phyloP scores from a whole-genome alignment of 2,113 vertebrate species.

The Hiodon tergisus region DNA sequence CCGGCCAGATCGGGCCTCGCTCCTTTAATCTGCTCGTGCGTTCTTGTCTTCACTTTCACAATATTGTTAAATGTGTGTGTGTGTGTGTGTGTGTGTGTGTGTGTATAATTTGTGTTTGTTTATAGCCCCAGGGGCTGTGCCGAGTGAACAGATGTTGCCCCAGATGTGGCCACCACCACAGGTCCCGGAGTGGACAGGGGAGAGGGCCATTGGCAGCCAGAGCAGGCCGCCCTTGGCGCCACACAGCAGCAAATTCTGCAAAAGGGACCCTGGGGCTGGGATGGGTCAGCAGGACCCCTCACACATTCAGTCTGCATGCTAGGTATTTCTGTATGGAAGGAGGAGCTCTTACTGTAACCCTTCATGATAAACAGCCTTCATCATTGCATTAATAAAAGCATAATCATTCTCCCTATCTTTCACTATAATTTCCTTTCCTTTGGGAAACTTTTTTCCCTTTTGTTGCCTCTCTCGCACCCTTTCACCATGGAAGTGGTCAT shows the following conservation, averaged over 20 bases:
- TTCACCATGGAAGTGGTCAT: no score
- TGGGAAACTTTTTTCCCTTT: no score
- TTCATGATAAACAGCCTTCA: no score
- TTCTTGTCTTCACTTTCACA: no score
- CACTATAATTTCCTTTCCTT: no score
- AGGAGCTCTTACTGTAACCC: no score
- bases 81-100: neutral
- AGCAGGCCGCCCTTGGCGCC: neutral
- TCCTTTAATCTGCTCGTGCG: neutral
- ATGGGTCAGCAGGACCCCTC: neutral
- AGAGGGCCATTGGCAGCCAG: neutral
- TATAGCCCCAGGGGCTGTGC: neutral
- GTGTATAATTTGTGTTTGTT: conserved; percentile 18
- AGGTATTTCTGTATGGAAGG: no score
- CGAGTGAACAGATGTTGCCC: conserved; percentile 7
- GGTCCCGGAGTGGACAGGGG: neutral
- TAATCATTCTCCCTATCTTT: no score
- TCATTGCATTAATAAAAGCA: no score
- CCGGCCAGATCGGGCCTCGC: no score
- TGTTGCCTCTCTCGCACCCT: no score
- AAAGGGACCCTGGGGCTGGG: no score
- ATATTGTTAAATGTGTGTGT: neutral
- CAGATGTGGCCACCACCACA: conserved; percentile 13
- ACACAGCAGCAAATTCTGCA: neutral
- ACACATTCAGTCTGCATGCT: neutral